Evolutionary conservation across 2,797 vertebrate genomes (phyloP).

Genomic region (Oryzias sinensis): DNA sequence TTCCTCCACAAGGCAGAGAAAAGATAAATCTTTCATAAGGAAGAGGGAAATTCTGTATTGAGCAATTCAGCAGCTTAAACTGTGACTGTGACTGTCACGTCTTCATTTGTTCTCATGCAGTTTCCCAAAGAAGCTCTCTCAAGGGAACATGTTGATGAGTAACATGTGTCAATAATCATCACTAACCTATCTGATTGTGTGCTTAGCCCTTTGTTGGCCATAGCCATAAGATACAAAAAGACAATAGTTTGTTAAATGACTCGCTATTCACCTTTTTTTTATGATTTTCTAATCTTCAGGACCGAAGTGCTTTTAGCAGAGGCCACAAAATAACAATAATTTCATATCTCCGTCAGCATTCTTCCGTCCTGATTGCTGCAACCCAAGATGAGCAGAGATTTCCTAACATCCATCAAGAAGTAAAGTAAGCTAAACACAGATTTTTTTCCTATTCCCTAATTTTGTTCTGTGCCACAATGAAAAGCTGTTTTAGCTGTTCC

Average conservation of each 20-base stretch:
- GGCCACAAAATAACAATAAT: too few relatives aligned
- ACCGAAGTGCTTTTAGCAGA: too few relatives aligned
- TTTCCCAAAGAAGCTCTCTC: constrained; percentile 62
- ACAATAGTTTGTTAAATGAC: too few relatives aligned
- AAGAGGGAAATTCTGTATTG: too few relatives aligned
- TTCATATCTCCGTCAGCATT: constrained; percentile 1
- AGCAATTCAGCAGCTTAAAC: too few relatives aligned
- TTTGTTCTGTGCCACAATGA: too few relatives aligned
- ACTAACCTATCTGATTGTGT: constrained; percentile 35
- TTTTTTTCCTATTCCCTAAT: too few relatives aligned
- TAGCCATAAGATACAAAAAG: background rate
- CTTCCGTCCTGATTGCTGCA: constrained; percentile 13
- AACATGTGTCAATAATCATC: constrained; percentile 44
- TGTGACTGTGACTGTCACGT: constrained; percentile 17
- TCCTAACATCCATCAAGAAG: constrained; percentile 51
- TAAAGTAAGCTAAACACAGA: constrained; percentile 31
- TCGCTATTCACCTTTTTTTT: too few relatives aligned
- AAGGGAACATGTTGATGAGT: constrained; percentile 46
- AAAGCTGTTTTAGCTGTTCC: too few relatives aligned
- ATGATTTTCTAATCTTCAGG: too few relatives aligned
- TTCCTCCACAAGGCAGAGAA: background rate
- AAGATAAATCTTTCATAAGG: too few relatives aligned
- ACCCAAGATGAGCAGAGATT: constrained; percentile 44
- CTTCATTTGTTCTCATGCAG: constrained; percentile 39
- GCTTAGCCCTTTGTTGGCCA: constrained; percentile 31